phyloP scores from a whole-genome alignment of 2,888 invertebrate species.

The Sphecodes monilicornis region DNA sequence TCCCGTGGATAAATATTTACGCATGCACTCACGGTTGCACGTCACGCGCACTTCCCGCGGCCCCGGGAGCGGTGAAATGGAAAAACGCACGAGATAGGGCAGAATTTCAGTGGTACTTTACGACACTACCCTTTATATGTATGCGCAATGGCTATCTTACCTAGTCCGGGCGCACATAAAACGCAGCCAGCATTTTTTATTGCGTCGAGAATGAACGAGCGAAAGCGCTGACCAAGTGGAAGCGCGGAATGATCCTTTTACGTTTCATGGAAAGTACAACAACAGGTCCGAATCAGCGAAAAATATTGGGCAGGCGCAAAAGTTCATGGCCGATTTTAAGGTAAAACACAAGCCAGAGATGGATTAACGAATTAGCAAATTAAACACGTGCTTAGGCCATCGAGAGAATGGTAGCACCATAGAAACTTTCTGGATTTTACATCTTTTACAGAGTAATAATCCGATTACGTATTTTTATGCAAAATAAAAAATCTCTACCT shows the following conservation, averaged over 20 bases:
- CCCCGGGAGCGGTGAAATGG: not conserved
- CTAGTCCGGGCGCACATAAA: conserved; percentile 22
- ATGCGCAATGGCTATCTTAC: conserved; percentile 37
- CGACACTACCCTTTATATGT: conserved; percentile 30
- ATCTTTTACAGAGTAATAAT: no score
- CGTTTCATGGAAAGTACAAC: conserved; percentile 28
- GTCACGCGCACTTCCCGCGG: conserved; percentile 32
- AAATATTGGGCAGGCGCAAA: not conserved
- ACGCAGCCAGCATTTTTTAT: conserved; percentile 16
- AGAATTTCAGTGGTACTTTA: conserved; percentile 44
- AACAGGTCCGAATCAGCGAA: not conserved
- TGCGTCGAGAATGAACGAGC: conserved; percentile 14
- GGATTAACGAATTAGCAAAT: no score
- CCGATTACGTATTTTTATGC: no score
- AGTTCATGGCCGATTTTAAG: not conserved
- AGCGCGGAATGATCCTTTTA: not conserved
- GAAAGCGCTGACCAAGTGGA: not conserved
- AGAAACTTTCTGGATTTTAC: no score
- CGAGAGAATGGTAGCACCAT: no score
- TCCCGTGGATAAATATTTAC: conserved; percentile 64
- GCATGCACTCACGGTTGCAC: conserved; percentile 49
- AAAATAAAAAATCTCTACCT: no score
- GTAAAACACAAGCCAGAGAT: no score
- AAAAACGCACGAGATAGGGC: conserved; percentile 12
- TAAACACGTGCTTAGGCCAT: no score